Evolutionary conservation across 2,797 vertebrate species (phyloP).

Genomic region (Esox masquinongy): DNA sequence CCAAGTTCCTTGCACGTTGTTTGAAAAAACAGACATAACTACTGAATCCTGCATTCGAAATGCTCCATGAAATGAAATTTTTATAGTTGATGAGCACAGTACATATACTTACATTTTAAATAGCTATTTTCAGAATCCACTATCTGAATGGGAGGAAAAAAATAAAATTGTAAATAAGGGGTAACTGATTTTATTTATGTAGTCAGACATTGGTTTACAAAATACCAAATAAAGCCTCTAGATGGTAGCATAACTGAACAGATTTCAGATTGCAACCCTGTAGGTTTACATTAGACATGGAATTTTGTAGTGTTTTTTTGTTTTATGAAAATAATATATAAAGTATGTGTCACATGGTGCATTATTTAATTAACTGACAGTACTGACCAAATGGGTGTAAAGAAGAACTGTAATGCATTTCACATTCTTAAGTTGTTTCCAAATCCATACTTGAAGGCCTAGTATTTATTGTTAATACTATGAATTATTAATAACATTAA

Average conservation of each 20-base stretch:
- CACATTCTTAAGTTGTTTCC: background rate
- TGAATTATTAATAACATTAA: background rate
- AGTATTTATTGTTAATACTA: background rate
- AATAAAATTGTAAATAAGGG: background rate
- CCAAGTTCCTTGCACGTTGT: no score
- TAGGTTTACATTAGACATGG: background rate
- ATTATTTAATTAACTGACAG: background rate
- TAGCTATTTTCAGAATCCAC: no score
- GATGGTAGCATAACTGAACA: conserved; percentile 40
- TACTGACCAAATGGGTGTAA: background rate
- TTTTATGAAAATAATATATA: background rate
- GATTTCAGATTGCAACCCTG: background rate
- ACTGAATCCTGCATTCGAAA: no score
- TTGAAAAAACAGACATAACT: no score
- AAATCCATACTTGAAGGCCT: background rate
- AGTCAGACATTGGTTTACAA: background rate
- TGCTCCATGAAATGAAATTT: no score
- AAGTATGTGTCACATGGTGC: background rate
- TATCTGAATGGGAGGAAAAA: background rate
- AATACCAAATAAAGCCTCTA: conserved; percentile 24
- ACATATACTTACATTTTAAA: no score
- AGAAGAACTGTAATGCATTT: background rate
- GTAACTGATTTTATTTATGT: no score
- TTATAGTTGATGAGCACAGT: no score
- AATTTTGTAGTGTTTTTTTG: background rate